These are phyloP conservation scores for Drosophila nannoptera DNA, from an alignment of 1,140 invertebrate species.

Conservation along the genomic window DNA sequence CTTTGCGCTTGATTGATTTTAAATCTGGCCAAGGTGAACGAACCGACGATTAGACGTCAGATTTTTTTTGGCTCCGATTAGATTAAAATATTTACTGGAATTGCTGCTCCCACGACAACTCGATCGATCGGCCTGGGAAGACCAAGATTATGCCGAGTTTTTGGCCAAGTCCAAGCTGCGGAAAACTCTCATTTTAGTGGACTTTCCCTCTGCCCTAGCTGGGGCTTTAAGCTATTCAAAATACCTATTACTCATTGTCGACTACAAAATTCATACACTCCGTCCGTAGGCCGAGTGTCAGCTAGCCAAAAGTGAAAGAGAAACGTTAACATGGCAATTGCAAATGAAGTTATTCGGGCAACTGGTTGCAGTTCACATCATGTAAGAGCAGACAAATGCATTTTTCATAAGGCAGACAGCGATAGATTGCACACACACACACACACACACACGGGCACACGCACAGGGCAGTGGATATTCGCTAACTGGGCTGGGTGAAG, in stretches of 20 bases:
- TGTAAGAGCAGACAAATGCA: constrained; percentile 65
- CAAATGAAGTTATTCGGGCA: constrained; percentile 65
- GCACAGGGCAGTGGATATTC: not conserved
- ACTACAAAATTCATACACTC: constrained; percentile 2
- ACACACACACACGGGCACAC: constrained; percentile 5
- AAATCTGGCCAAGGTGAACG: constrained; percentile 3
- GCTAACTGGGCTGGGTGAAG: not conserved
- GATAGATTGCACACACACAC: constrained; percentile 31
- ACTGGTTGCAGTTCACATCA: constrained; percentile 49
- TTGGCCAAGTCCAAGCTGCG: too few relatives aligned
- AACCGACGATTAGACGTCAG: too few relatives aligned
- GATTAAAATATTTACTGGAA: too few relatives aligned
- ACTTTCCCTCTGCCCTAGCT: too few relatives aligned
- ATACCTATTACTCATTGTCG: not conserved
- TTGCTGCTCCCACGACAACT: too few relatives aligned
- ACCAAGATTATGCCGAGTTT: too few relatives aligned
- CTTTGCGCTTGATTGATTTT: constrained; percentile 20
- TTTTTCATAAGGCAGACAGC: constrained; percentile 74
- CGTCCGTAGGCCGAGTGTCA: not conserved
- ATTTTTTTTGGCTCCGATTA: too few relatives aligned
- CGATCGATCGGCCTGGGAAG: too few relatives aligned
- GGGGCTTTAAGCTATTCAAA: too few relatives aligned
- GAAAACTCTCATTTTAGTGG: not conserved
- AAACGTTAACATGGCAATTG: constrained; percentile 48
- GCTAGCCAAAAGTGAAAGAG: constrained; percentile 19